Percentiles rank a stretch among this genome's conserved stretches.
Conservation (phyloP, 1,140 invertebrate species). For the Penaeus japonicus region DNA sequence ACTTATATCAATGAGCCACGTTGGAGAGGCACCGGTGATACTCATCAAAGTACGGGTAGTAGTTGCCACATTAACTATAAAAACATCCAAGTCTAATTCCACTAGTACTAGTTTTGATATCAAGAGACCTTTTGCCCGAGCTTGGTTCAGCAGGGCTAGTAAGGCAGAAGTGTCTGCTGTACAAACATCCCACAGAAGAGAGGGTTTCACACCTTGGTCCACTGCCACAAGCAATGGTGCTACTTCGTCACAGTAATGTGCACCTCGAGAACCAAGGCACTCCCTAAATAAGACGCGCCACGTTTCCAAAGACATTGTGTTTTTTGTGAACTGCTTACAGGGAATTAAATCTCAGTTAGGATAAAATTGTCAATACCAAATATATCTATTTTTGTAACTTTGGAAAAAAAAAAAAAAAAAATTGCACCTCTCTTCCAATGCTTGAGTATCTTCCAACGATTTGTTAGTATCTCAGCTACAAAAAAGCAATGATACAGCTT, state of each 20-base stretch:
- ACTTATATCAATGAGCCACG: conserved; percentile 57
- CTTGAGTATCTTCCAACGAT: neutral
- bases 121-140: conserved; percentile 40
- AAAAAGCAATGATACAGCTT: neutral
- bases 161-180: conserved; percentile 47
- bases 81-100: conserved; percentile 55
- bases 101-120: conserved; percentile 46
- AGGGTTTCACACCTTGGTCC: conserved; percentile 57
- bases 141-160: conserved; percentile 45
- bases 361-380: neutral
- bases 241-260: conserved; percentile 55
- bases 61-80: conserved; percentile 55
- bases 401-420: too few species aligned
- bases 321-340: neutral
- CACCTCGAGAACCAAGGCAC: conserved; percentile 44
- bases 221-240: conserved; percentile 50
- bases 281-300: conserved; percentile 52
- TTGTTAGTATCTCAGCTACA: neutral
- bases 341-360: neutral
- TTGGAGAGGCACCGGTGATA: conserved; percentile 32
- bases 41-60: conserved; percentile 25
- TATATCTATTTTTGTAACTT: neutral
- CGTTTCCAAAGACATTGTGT: conserved; percentile 34
- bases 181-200: conserved; percentile 57
- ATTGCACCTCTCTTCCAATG: neutral